Evolutionary conservation across 2,797 vertebrate species (phyloP).

Genomic region (Ceyx erithaca): DNA sequence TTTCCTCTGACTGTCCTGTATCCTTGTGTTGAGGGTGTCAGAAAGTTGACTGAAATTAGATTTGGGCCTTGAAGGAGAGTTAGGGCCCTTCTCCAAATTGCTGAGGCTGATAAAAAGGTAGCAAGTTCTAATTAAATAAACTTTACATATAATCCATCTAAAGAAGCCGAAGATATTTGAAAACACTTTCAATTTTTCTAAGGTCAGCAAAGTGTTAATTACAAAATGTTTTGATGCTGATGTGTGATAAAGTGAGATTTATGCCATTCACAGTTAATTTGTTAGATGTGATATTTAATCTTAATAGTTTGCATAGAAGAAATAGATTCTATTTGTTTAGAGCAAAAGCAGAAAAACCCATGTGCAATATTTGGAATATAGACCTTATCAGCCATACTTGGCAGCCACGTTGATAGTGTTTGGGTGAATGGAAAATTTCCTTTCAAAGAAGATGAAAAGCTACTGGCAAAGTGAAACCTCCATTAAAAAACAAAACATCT

Average conservation of each 20-base stretch:
- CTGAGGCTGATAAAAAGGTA: not conserved
- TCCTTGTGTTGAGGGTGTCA: not conserved
- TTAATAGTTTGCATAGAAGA: not conserved
- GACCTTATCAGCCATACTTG: not conserved
- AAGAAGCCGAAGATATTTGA: not conserved
- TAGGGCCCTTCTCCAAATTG: not conserved
- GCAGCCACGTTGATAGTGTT: not conserved
- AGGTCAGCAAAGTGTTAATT: not conserved
- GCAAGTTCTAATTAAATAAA: not conserved
- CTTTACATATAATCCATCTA: not conserved
- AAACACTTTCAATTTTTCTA: not conserved
- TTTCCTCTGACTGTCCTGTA: not conserved
- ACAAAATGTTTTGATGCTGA: not conserved
- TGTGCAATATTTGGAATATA: not conserved
- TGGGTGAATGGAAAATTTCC: not conserved
- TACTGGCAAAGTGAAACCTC: not conserved
- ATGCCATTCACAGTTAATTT: not conserved
- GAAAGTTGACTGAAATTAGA: not conserved
- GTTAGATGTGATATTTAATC: not conserved
- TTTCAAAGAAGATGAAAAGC: not conserved
- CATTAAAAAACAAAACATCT: not conserved
- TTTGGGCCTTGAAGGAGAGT: not conserved
- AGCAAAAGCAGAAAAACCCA: not conserved
- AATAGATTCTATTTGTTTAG: not conserved
- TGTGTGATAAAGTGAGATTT: not conserved